These are phyloP conservation scores for Masnerella sp. DNA, from an alignment of 2,888 invertebrate genomes.

Conservation along the genomic window DNA sequence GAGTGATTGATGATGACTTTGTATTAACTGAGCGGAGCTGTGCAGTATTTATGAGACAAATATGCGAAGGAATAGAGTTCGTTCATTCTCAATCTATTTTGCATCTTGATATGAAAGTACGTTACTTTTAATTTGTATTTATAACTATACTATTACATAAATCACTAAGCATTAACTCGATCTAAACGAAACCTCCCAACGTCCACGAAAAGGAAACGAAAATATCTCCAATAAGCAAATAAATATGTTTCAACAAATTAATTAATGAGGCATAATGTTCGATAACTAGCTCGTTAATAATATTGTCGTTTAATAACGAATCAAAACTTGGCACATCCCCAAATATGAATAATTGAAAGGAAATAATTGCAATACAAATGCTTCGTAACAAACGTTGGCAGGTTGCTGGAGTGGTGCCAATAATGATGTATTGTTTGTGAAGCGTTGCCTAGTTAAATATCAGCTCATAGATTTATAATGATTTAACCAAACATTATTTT, in stretches of 20 bases:
- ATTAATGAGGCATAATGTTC: no score
- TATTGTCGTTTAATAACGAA: conserved; percentile 29
- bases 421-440: conserved; percentile 41
- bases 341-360: conserved; percentile 32
- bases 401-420: conserved; percentile 26
- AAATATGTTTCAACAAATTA: no score
- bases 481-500: conserved; percentile 18
- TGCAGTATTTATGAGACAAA: conserved; percentile 97
- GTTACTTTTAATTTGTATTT: no score
- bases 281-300: conserved; percentile 1
- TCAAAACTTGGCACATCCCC: conserved; percentile 32
- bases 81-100: conserved; percentile 97
- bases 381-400: conserved; percentile 36
- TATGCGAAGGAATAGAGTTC: conserved; percentile 98
- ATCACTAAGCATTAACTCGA: no score
- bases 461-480: conserved; percentile 25
- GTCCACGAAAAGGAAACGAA: no score
- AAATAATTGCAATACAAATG: conserved; percentile 52
- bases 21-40: conserved; percentile 97
- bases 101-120: conserved; percentile 98
- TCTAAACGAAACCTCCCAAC: no score
- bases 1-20: conserved; percentile 99
- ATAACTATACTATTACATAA: no score
- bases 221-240: no score
- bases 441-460: conserved; percentile 24